These are phyloP conservation scores for Aplochiton taeniatus DNA, from an alignment of 2,797 vertebrate genomes.

Conservation along the genomic window DNA sequence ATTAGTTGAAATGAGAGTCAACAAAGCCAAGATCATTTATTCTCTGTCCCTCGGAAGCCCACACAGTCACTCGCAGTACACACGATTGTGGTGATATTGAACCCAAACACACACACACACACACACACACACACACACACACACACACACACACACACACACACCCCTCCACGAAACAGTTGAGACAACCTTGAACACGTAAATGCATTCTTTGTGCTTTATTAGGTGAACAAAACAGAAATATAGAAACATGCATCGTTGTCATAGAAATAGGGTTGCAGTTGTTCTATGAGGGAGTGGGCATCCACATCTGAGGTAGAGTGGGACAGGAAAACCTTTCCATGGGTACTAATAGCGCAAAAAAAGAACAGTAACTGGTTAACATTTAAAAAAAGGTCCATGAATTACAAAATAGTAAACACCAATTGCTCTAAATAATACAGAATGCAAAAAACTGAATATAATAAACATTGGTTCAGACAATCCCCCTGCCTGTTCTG, in stretches of 20 bases:
- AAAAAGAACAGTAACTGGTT: constrained; percentile 51
- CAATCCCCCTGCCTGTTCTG: constrained; percentile 21
- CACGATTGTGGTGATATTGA: background rate
- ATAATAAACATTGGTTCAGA: constrained; percentile 11
- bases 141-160: no score
- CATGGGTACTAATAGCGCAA: constrained; percentile 48
- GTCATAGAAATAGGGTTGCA: constrained; percentile 68
- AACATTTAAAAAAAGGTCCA: constrained; percentile 61
- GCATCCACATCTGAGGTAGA: constrained; percentile 78
- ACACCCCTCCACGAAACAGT: no score
- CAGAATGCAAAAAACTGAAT: constrained; percentile 50
- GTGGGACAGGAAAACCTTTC: constrained; percentile 59
- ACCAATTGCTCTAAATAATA: constrained; percentile 36
- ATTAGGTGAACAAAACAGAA: constrained; percentile 78
- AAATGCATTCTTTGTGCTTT: constrained; percentile 75
- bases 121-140: background rate
- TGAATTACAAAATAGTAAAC: constrained; percentile 65
- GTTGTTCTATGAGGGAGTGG: constrained; percentile 55
- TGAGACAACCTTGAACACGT: constrained; percentile 22
- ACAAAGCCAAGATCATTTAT: background rate
- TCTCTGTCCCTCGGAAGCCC: background rate
- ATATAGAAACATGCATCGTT: constrained; percentile 77
- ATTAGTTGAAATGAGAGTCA: background rate
- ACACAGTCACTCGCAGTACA: background rate
- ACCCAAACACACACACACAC: background rate